Percentiles rank a stretch among this genome's conserved stretches.
Conservation (phyloP, 2,888 invertebrate species). For the Unio pictorum region DNA sequence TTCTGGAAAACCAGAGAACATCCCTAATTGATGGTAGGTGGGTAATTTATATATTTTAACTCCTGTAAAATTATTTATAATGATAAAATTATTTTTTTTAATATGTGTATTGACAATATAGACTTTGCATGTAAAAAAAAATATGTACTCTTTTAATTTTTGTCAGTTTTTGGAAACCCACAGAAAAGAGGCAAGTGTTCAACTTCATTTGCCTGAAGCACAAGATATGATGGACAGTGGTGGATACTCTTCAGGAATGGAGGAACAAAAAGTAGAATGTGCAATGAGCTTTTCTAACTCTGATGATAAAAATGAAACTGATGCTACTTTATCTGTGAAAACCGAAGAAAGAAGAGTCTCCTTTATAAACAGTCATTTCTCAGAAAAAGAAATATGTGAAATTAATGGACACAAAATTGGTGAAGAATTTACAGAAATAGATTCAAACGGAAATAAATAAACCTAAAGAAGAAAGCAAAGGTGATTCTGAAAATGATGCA, state of each 20-base stretch:
- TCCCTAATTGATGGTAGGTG: too few relatives aligned
- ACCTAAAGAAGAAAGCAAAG: conserved; percentile 6
- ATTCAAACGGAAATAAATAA: conserved; percentile 23
- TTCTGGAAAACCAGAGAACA: too few relatives aligned
- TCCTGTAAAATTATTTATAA: too few relatives aligned
- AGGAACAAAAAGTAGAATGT: conserved; percentile 20
- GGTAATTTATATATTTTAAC: too few relatives aligned
- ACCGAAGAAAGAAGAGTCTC: conserved; percentile 8
- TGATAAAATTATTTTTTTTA: background rate
- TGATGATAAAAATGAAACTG: conserved; percentile 24
- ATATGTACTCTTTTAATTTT: conserved; percentile 4
- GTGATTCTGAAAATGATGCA: background rate
- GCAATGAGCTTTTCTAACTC: conserved; percentile 27
- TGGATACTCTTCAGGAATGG: conserved; percentile 25
- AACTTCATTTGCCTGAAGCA: conserved; percentile 22
- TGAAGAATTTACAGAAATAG: conserved; percentile 16
- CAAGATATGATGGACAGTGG: conserved; percentile 3
- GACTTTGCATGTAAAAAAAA: conserved; percentile 1
- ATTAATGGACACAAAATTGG: conserved; percentile 2
- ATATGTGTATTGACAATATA: background rate
- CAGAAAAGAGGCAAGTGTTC: conserved; percentile 36
- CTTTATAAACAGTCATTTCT: conserved; percentile 7
- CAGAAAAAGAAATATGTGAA: conserved; percentile 2
- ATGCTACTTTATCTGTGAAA: conserved; percentile 5
- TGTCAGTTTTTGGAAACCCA: conserved; percentile 55